Evolutionary conservation across 2,888 invertebrate genomes (phyloP).

Genomic region (Oscheius myriophilus): DNA sequence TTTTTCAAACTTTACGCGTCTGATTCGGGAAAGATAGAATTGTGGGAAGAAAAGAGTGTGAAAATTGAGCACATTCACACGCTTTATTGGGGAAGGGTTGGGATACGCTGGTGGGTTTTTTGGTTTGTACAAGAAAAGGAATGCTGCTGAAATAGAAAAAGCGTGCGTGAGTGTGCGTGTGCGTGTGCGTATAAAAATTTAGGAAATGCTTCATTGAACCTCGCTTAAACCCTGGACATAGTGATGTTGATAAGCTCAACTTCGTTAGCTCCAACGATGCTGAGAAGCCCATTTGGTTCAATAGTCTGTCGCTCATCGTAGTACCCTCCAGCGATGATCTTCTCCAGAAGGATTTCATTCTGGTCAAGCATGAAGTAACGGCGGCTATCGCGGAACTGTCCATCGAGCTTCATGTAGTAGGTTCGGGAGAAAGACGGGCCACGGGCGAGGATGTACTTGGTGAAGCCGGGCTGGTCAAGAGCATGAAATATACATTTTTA

Average conservation of each 20-base stretch:
- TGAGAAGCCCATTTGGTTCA: background rate
- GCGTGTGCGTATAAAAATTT: background rate
- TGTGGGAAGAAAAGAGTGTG: too few relatives aligned
- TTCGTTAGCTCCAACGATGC: background rate
- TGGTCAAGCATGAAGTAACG: conserved; percentile 1
- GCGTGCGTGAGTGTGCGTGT: too few relatives aligned
- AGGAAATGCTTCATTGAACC: background rate
- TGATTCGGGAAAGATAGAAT: too few relatives aligned
- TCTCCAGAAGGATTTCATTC: background rate
- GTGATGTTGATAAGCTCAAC: conserved; percentile 2
- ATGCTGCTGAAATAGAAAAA: too few relatives aligned
- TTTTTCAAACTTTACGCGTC: too few relatives aligned
- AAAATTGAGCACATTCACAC: too few relatives aligned
- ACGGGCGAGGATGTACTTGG: background rate
- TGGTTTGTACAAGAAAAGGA: too few relatives aligned
- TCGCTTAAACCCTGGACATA: background rate
- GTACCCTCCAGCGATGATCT: background rate
- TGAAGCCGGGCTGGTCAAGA: background rate
- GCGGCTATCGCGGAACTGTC: background rate
- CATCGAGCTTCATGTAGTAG: background rate
- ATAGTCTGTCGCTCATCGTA: background rate
- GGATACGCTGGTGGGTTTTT: too few relatives aligned
- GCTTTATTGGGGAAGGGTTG: too few relatives aligned
- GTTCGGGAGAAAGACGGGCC: background rate
- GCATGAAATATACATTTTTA: background rate